A percentile compares a stretch with the other conserved stretches of the same genome.
Evolutionary conservation across 2,113 vertebrate genomes (phyloP).

Genomic region (Ciconia maguari): DNA sequence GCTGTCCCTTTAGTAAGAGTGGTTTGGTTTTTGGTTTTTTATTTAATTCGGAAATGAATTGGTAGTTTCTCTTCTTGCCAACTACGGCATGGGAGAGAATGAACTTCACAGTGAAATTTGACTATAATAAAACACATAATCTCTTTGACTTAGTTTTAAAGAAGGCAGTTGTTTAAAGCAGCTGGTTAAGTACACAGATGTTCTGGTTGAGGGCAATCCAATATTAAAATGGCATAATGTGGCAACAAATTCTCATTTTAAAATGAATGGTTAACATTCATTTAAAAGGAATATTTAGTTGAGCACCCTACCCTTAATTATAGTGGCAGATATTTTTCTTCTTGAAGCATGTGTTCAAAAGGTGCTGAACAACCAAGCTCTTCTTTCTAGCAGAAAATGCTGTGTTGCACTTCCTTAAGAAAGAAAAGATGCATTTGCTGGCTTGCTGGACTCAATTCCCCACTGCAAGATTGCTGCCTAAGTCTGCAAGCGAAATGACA

Average conservation of each 20-base stretch:
- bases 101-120: neutral
- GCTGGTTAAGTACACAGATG: conserved; percentile 44
- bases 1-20: neutral
- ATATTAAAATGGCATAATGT: neutral
- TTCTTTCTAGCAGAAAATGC: conserved; percentile 8
- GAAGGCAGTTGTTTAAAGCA: conserved; percentile 44
- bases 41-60: neutral
- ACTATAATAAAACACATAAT: neutral
- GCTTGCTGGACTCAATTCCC: neutral
- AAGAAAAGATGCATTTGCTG: conserved; percentile 3
- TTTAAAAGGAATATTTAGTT: conserved; percentile 23
- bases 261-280: neutral
- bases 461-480: neutral
- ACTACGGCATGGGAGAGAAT: neutral
- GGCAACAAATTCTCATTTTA: conserved; percentile 1
- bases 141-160: conserved; percentile 17
- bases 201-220: conserved; percentile 19
- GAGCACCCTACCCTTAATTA: conserved; percentile 20
- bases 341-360: neutral
- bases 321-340: conserved; percentile 1
- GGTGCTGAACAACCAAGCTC: neutral
- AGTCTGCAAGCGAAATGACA: neutral
- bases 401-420: neutral
- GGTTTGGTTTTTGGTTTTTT: neutral
- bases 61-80: neutral